Evolutionary conservation across 1,140 invertebrate species (phyloP).

Genomic region (Drosophila albomicans): DNA sequence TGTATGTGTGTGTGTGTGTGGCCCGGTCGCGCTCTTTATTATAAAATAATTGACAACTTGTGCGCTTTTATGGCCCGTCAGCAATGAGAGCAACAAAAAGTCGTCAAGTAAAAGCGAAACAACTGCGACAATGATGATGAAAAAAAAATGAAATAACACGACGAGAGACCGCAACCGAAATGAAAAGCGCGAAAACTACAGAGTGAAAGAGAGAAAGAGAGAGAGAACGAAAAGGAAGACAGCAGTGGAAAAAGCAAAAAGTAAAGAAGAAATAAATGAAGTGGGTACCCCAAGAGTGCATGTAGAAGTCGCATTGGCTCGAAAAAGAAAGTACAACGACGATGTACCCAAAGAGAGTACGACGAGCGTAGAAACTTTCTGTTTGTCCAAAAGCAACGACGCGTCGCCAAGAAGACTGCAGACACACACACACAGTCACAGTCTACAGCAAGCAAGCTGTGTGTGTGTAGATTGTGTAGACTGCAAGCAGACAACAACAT

Average conservation of each 20-base stretch:
- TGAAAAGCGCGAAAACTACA: conserved; percentile 56
- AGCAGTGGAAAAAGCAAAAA: not conserved
- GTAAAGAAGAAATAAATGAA: not conserved
- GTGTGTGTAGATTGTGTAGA: conserved; percentile 7
- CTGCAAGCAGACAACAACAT: conserved; percentile 7
- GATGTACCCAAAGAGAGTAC: conserved; percentile 15
- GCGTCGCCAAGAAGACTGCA: conserved; percentile 13
- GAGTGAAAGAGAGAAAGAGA: not conserved
- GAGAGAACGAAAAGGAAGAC: conserved; percentile 5
- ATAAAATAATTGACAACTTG: conserved; percentile 79
- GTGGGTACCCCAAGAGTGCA: conserved; percentile 20
- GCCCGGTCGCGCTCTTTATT: conserved; percentile 53
- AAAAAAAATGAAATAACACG: conserved; percentile 49
- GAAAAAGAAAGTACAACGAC: conserved; percentile 67
- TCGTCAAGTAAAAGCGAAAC: conserved; percentile 58
- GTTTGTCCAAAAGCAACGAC: conserved; percentile 33
- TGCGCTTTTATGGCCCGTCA: conserved; percentile 52
- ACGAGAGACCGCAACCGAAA: conserved; percentile 43
- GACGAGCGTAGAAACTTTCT: conserved; percentile 58
- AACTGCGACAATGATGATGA: not conserved
- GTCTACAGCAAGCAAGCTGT: too few relatives aligned
- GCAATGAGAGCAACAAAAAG: conserved; percentile 55
- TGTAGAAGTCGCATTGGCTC: conserved; percentile 45
- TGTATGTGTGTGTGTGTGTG: not conserved
- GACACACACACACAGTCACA: not conserved